A percentile compares a stretch with the other conserved stretches of the same genome.
Conservation (phyloP, 2,797 vertebrate genomes). For the Centroberyx gerrardi region DNA sequence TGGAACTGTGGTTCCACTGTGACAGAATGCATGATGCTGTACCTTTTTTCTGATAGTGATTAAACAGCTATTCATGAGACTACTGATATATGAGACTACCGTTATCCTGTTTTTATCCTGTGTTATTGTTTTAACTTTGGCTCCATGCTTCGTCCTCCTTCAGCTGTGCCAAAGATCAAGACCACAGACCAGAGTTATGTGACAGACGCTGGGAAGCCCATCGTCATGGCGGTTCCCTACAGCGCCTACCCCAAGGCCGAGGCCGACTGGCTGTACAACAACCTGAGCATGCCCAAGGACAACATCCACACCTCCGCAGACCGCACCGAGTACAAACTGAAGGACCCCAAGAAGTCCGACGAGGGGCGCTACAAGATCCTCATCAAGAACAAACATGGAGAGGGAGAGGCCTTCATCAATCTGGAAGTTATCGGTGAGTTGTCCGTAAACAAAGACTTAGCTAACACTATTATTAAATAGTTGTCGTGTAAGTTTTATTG, state of each 20-base stretch:
- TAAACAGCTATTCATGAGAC: too few relatives aligned
- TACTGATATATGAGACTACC: too few relatives aligned
- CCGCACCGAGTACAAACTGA: conserved; percentile 92
- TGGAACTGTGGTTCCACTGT: too few relatives aligned
- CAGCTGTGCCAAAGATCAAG: conserved; percentile 95
- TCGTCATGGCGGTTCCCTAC: conserved; percentile 93
- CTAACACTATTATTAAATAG: not conserved
- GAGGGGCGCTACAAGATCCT: conserved; percentile 92
- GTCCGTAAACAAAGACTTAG: conserved; percentile 52
- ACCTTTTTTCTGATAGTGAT: too few relatives aligned
- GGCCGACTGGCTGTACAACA: conserved; percentile 93
- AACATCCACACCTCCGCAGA: conserved; percentile 91
- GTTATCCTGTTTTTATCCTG: too few relatives aligned
- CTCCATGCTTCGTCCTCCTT: not conserved
- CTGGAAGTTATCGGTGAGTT: conserved; percentile 92
- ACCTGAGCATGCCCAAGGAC: conserved; percentile 86
- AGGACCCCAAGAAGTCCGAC: conserved; percentile 91
- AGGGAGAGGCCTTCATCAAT: conserved; percentile 94
- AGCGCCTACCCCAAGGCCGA: conserved; percentile 95
- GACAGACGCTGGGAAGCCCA: conserved; percentile 94
- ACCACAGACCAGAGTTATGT: conserved; percentile 93
- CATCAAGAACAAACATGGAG: conserved; percentile 95
- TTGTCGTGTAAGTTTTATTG: too few relatives aligned
- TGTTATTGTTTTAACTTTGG: too few relatives aligned
- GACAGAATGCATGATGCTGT: too few relatives aligned